These are phyloP conservation scores for Epizoanthus stellaris DNA, from an alignment of 92 coral and sea anemone genomes.

Conservation along the genomic window DNA sequence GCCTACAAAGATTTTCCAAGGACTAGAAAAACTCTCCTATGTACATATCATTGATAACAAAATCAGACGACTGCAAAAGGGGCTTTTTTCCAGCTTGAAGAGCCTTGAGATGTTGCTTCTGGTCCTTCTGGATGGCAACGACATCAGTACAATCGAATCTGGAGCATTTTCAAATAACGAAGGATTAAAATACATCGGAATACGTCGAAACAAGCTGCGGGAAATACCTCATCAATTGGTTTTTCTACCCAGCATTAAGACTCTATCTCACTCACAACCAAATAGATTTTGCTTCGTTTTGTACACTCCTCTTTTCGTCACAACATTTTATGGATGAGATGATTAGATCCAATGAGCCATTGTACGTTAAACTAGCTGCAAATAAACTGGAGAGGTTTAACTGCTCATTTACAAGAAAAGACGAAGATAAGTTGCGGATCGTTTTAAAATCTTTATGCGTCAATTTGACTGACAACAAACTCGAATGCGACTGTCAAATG, in stretches of 20 bases:
- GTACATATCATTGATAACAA: slow-evolving; percentile 55
- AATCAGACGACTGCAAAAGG: slow-evolving; percentile 37
- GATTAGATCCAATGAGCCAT: not conserved
- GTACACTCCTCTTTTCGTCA: not conserved
- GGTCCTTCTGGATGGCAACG: slow-evolving; percentile 63
- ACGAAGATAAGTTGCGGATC: slow-evolving; percentile 38
- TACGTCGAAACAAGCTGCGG: slow-evolving; percentile 54
- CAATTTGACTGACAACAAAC: slow-evolving; percentile 65
- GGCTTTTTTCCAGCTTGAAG: slow-evolving; percentile 48
- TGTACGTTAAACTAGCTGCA: not conserved
- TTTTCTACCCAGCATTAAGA: not conserved
- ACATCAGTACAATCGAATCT: slow-evolving; percentile 33
- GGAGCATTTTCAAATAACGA: slow-evolving; percentile 61
- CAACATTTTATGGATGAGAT: not conserved
- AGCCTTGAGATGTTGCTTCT: slow-evolving; percentile 47
- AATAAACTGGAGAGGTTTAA: slow-evolving; percentile 3
- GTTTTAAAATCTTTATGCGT: slow-evolving; percentile 53
- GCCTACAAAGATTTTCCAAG: slow-evolving; percentile 47
- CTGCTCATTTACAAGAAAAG: slow-evolving; percentile 24
- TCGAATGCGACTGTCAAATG: slow-evolving; percentile 64
- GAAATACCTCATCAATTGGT: slow-evolving; percentile 30
- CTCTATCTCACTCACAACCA: not conserved
- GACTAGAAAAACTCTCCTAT: slow-evolving; percentile 39
- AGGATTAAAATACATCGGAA: slow-evolving; percentile 11
- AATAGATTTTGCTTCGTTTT: not conserved